Evolutionary conservation across 2,113 vertebrate species (phyloP).

Genomic region (Stegostoma tigrinum): DNA sequence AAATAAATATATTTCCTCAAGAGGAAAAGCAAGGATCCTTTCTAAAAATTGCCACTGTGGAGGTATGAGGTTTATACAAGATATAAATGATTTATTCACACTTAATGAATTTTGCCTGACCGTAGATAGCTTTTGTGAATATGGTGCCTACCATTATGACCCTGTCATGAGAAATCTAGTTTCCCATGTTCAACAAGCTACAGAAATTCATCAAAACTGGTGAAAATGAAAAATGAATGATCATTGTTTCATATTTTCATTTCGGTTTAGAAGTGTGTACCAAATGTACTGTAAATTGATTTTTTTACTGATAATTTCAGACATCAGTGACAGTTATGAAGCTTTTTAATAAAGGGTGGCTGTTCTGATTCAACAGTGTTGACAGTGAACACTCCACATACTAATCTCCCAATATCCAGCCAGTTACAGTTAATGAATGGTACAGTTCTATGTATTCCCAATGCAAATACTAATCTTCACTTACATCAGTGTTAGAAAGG

Average conservation of each 20-base stretch:
- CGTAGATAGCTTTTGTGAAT: not conserved
- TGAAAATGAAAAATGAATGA: not conserved
- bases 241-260: not conserved
- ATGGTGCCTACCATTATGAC: not conserved
- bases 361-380: not conserved
- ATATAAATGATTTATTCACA: not conserved
- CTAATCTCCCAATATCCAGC: not conserved
- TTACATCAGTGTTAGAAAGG: no score
- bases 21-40: not conserved
- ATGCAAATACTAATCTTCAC: no score
- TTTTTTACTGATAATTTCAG: not conserved
- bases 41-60: not conserved
- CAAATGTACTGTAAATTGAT: not conserved
- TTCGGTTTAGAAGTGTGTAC: not conserved
- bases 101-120: not conserved
- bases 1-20: not conserved
- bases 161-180: not conserved
- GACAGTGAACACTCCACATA: not conserved
- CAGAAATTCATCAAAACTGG: not conserved
- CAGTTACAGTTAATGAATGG: not conserved
- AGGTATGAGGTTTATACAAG: not conserved
- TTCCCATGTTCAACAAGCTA: not conserved
- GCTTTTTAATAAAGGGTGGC: not conserved
- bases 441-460: not conserved
- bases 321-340: not conserved